Conservation (phyloP, 2,797 vertebrate genomes). For the Mastacembelus armatus region DNA sequence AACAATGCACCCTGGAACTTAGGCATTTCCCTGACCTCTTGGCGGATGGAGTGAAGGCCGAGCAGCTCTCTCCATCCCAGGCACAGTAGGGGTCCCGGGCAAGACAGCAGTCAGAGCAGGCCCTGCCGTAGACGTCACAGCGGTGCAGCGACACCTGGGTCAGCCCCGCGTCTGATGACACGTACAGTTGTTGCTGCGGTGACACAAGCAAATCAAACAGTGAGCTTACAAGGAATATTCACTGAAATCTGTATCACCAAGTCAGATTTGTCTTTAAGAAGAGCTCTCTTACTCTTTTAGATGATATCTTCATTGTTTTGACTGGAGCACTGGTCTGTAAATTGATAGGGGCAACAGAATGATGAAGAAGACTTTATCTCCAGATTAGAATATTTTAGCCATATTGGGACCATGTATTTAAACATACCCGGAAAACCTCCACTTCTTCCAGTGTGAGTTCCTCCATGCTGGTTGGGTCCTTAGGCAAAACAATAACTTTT, state of each 20-base stretch:
- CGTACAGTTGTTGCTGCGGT: conserved; percentile 89
- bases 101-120: conserved; percentile 90
- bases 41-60: conserved; percentile 87
- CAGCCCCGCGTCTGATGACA: conserved; percentile 87
- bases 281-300: conserved; percentile 83
- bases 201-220: conserved; percentile 22
- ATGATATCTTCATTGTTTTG: conserved; percentile 87
- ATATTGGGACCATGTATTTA: not conserved
- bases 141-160: conserved; percentile 90
- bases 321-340: conserved; percentile 81
- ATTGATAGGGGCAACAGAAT: not conserved
- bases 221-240: not conserved
- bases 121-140: conserved; percentile 86
- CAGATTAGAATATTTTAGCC: not conserved
- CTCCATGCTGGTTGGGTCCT: conserved; percentile 84
- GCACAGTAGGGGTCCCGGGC: conserved; percentile 90
- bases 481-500: conserved; percentile 89
- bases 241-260: not conserved
- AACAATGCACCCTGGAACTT: not conserved
- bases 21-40: conserved; percentile 78
- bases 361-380: not conserved
- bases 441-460: conserved; percentile 90
- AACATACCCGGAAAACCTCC: conserved; percentile 87
- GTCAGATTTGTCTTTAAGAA: not conserved
- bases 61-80: conserved; percentile 90